A percentile compares a stretch with the other conserved stretches of the same genome.
Conservation (phyloP, 1,140 invertebrate species). For the Meteorus sp. region DNA sequence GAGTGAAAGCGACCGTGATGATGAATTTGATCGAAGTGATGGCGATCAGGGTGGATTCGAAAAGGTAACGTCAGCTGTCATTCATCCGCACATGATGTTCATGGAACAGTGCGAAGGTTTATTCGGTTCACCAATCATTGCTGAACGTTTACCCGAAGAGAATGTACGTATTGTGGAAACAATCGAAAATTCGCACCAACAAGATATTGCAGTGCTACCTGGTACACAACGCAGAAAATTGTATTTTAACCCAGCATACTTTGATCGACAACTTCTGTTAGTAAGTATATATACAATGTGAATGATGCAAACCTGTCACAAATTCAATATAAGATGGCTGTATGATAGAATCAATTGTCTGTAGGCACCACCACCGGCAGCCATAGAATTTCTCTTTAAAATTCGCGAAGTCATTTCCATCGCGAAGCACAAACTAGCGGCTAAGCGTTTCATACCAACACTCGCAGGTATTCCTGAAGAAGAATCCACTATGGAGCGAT, state of each 20-base stretch:
- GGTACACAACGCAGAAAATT: constrained; percentile 73
- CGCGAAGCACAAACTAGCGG: constrained; percentile 82
- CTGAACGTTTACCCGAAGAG: constrained; percentile 76
- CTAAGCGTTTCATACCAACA: constrained; percentile 78
- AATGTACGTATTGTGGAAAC: constrained; percentile 84
- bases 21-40: constrained; percentile 47
- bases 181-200: constrained; percentile 65
- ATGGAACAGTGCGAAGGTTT: constrained; percentile 47
- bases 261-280: constrained; percentile 79
- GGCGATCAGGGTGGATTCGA: constrained; percentile 46
- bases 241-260: constrained; percentile 87
- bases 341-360: constrained; percentile 36
- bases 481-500: constrained; percentile 52
- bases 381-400: constrained; percentile 82
- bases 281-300: constrained; percentile 58
- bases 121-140: constrained; percentile 57
- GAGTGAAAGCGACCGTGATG: constrained; percentile 49
- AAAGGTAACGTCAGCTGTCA: constrained; percentile 66
- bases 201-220: constrained; percentile 47
- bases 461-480: constrained; percentile 80
- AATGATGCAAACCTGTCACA: background rate
- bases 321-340: background rate
- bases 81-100: constrained; percentile 64
- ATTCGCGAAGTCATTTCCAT: constrained; percentile 86
- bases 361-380: constrained; percentile 81